phyloP scores from a whole-genome alignment of 2,888 invertebrate species.

The Actias luna region DNA sequence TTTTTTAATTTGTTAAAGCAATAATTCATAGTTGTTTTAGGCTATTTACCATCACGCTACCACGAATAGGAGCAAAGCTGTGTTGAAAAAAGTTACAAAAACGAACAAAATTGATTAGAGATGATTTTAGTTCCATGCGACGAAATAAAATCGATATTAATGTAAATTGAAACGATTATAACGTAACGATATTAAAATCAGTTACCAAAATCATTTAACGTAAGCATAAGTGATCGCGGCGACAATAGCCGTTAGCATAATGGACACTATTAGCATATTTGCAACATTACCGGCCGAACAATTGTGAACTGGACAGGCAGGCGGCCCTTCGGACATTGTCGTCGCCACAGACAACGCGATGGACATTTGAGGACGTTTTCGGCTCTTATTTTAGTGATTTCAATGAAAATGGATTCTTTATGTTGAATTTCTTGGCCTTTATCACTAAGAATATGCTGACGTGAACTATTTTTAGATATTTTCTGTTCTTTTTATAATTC shows the following conservation, averaged over 20 bases:
- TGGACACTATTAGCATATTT: constrained; percentile 70
- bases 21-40: too few species aligned
- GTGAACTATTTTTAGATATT: background rate
- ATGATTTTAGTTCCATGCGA: background rate
- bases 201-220: constrained; percentile 62
- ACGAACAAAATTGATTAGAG: background rate
- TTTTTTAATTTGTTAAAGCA: too few species aligned
- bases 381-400: background rate
- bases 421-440: background rate
- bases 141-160: background rate
- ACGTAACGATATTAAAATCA: constrained; percentile 40
- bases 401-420: constrained; percentile 6
- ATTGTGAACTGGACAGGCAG: constrained; percentile 40
- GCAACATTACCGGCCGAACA: constrained; percentile 58
- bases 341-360: background rate
- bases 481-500: background rate
- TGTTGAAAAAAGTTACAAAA: too few species aligned
- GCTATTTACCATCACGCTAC: too few species aligned
- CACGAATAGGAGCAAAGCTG: too few species aligned
- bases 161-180: background rate
- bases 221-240: constrained; percentile 40
- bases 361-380: constrained; percentile 7
- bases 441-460: background rate
- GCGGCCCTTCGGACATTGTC: constrained; percentile 41
- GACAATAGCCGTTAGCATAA: constrained; percentile 55